These are phyloP conservation scores for Cacoxenus indagator DNA, from an alignment of 2,888 invertebrate genomes.

Conservation along the genomic window DNA sequence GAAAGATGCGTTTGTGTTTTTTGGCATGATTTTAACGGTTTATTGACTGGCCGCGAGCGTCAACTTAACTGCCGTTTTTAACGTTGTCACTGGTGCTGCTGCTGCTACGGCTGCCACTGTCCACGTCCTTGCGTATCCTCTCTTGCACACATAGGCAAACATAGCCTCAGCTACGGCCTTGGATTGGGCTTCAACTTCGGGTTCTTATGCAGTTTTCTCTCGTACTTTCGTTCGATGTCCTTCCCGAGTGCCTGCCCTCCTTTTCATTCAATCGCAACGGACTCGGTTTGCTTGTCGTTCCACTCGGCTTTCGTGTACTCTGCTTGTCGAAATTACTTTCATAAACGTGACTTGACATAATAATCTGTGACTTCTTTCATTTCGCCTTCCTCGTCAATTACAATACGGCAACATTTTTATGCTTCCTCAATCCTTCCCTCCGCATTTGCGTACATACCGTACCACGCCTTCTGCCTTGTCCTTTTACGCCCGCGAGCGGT, in stretches of 20 bases:
- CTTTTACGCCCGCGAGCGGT: background rate
- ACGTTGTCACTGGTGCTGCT: background rate
- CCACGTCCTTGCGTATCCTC: background rate
- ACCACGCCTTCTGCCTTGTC: background rate
- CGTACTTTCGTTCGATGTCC: conserved; percentile 26
- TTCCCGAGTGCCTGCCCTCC: background rate
- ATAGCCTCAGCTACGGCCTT: background rate
- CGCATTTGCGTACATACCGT: conserved; percentile 8
- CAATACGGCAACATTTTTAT: conserved; percentile 19
- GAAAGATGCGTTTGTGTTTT: conserved; percentile 16
- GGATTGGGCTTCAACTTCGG: background rate
- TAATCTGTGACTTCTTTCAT: conserved; percentile 52
- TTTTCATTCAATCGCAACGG: background rate
- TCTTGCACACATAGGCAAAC: background rate
- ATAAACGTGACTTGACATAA: conserved; percentile 71
- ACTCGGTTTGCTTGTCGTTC: background rate
- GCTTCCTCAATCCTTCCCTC: conserved; percentile 31
- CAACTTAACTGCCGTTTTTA: conserved; percentile 51
- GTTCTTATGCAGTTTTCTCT: conserved; percentile 10
- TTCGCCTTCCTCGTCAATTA: background rate
- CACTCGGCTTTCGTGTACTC: background rate
- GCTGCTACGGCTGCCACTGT: conserved; percentile 7
- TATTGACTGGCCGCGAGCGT: conserved; percentile 64
- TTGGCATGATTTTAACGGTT: conserved; percentile 61
- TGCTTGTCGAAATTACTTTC: conserved; percentile 62